Base-by-base conservation (phyloP, 1,140 invertebrate species). In the Lasaia peninsularis region DNA sequence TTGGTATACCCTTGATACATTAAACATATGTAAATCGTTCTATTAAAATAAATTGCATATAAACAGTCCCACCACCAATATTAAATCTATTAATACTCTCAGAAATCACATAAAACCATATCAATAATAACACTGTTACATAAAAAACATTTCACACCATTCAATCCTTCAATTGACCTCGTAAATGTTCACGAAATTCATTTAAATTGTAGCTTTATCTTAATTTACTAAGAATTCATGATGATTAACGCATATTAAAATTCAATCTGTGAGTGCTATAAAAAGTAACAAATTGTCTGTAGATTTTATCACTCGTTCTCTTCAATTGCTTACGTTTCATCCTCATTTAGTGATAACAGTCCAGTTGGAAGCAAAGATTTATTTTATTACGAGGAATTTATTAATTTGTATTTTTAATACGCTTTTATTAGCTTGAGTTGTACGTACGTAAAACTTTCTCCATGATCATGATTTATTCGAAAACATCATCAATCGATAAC, bases 191-290 rank as follows among this genome's bases (percentile, higher is more conserved):
- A n/a, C n/a, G n/a, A n/a, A n/a, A n/a, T 28, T 28, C 5, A 28
- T 28, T 28, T 28, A 28, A 28, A 28, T 28, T 28, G 24, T 28
- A 28, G n/a, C n/a, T 37, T 69, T 54, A 35, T 20, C 70, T 69
- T 63, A 69, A 66, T 76, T 74, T 76, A 78, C 76, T 83, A 80
- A 86, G 74, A 72, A 78, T 58, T 74, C 69, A 78, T 83, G 80
- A 78, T 79, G 67, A 74, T 84, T 76, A 76, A 79, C 83, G 75
- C 78, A 82, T 79, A 83, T 87, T 85, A 87, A 87, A 87, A 85
- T 87, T 87, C 81, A 87, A 87, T 87, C 83, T 85, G 81, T 75
- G 75, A 73, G 58, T 77, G 75, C 81, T 80, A 77, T 84, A 76
- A 83, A 84, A 75, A 75, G 81, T 77, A 81, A 79, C 74, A 73